These are phyloP conservation scores for Hippolais icterina DNA, from an alignment of 2,113 vertebrate species.

Conservation along the genomic window DNA sequence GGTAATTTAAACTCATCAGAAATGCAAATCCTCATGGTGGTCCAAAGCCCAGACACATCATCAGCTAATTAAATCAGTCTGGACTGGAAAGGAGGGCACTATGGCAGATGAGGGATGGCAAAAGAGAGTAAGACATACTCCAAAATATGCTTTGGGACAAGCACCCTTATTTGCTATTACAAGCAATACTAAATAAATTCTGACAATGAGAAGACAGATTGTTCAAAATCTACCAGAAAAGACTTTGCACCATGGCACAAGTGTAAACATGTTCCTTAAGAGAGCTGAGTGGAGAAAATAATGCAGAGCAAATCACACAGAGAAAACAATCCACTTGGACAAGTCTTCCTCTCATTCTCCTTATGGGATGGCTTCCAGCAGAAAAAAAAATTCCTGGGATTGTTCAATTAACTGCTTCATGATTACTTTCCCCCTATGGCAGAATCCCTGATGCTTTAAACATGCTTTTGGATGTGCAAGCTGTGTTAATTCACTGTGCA, in stretches of 20 bases:
- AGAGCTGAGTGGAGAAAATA: neutral
- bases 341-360: neutral
- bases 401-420: conserved; percentile 42
- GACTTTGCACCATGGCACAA: neutral
- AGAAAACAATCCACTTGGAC: neutral
- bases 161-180: neutral
- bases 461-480: accelerated
- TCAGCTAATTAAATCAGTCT: neutral
- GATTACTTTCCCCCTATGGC: neutral
- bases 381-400: neutral
- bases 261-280: neutral
- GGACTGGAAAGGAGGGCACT: neutral
- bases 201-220: neutral
- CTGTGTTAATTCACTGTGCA: neutral
- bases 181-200: neutral
- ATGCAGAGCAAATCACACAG: neutral
- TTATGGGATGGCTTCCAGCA: neutral
- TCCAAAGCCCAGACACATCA: neutral
- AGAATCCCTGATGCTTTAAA: conserved; percentile 3
- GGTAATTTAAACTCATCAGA: neutral
- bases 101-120: neutral
- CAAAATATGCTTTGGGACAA: neutral
- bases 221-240: neutral
- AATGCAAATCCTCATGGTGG: neutral
- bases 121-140: neutral